phyloP scores from a whole-genome alignment of 2,888 invertebrate species.

The Drosophila imparisetae region DNA sequence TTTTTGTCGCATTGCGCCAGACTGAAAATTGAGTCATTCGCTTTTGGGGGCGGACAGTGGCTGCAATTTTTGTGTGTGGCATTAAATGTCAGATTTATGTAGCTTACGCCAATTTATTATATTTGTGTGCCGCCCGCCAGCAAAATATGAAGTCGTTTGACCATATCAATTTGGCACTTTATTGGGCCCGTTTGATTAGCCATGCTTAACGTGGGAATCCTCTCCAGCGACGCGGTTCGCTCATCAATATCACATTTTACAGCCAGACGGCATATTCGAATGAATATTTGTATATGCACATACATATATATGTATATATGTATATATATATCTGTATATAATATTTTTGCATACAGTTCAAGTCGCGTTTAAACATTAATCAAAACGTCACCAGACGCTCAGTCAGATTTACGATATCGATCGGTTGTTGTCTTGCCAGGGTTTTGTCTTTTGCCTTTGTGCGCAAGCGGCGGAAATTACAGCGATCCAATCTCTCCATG shows the following conservation, averaged over 20 bases:
- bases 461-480: conserved; percentile 66
- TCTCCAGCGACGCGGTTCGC: conserved; percentile 20
- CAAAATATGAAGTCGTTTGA: conserved; percentile 39
- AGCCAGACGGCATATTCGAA: conserved; percentile 36
- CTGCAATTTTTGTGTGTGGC: conserved; percentile 67
- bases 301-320: not conserved
- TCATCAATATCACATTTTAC: conserved; percentile 66
- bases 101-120: conserved; percentile 60
- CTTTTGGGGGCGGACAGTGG: conserved; percentile 44
- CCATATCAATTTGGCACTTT: conserved; percentile 75
- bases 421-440: conserved; percentile 36
- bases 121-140: conserved; percentile 26
- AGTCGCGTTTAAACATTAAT: conserved; percentile 49
- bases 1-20: conserved; percentile 37
- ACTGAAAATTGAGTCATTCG: conserved; percentile 75
- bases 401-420: conserved; percentile 54
- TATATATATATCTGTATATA: not conserved
- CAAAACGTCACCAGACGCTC: conserved; percentile 72
- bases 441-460: conserved; percentile 56
- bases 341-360: conserved; percentile 39
- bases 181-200: conserved; percentile 58
- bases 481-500: conserved; percentile 55
- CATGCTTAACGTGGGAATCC: conserved; percentile 73
- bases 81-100: conserved; percentile 81
- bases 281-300: conserved; percentile 6